A percentile compares a stretch with the other conserved stretches of the same genome.
Evolutionary conservation across 2,888 invertebrate genomes (phyloP).

Genomic region (Polydrusus pterygomalis): DNA sequence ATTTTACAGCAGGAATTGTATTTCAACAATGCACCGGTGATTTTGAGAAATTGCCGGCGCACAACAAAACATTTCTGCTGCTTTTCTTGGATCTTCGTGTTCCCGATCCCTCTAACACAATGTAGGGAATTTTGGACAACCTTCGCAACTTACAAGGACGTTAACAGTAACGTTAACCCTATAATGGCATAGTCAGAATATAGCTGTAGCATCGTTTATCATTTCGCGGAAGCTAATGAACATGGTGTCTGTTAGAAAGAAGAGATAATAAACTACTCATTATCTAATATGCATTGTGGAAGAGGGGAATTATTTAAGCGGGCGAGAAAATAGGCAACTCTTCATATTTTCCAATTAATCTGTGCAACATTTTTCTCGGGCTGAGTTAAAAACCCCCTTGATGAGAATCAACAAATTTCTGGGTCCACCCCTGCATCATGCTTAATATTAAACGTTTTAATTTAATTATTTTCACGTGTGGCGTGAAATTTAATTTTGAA

Average conservation of each 20-base stretch:
- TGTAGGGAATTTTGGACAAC: neutral
- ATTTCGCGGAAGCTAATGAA: no score
- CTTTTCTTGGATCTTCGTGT: conserved; percentile 46
- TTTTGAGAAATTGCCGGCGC: conserved; percentile 64
- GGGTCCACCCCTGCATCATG: neutral
- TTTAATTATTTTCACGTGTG: neutral
- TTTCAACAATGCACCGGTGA: conserved; percentile 64
- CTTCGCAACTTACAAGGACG: neutral
- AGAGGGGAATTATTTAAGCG: no score
- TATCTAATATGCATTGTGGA: no score
- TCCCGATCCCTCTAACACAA: conserved; percentile 16
- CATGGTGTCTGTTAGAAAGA: no score
- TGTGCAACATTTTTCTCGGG: no score
- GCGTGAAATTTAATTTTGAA: neutral
- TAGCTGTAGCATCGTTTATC: no score
- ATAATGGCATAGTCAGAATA: neutral
- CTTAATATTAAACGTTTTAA: neutral
- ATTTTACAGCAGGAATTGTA: conserved; percentile 61
- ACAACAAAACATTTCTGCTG: conserved; percentile 62
- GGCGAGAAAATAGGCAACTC: no score
- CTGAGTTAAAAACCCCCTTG: no score
- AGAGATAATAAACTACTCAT: no score
- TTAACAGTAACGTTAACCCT: neutral
- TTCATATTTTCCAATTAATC: no score
- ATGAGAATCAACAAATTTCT: no score